Evolutionary conservation across 2,888 invertebrate species (phyloP).

Genomic region (Coenonympha glycerion): DNA sequence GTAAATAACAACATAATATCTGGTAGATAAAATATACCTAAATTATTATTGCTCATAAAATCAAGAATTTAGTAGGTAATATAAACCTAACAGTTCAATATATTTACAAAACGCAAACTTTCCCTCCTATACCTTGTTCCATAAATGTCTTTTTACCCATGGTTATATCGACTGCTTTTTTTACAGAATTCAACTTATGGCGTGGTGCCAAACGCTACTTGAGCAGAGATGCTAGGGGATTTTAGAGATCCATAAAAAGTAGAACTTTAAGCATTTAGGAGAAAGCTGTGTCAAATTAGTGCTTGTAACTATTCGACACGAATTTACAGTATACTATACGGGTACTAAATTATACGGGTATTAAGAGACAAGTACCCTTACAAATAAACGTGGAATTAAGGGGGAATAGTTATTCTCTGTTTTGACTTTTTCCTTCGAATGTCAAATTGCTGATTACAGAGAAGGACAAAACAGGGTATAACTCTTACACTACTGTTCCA

Average conservation of each 20-base stretch:
- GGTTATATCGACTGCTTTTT: conserved; percentile 18
- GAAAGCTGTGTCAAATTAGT: neutral
- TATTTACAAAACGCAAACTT: conserved; percentile 5
- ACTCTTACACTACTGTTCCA: too few species aligned
- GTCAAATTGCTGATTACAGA: too few species aligned
- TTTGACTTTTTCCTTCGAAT: too few species aligned
- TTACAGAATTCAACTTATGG: conserved; percentile 29
- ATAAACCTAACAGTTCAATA: neutral
- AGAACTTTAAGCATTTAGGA: conserved; percentile 15
- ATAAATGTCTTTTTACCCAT: conserved; percentile 13
- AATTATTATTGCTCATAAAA: conserved; percentile 3
- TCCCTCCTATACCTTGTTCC: conserved; percentile 13
- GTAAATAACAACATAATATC: too few species aligned
- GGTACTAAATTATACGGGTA: neutral
- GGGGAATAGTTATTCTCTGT: too few species aligned
- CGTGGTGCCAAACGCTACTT: conserved; percentile 33
- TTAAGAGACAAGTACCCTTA: too few species aligned
- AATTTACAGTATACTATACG: too few species aligned
- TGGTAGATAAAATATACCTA: neutral
- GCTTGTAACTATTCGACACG: neutral
- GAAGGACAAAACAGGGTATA: too few species aligned
- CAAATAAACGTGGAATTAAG: too few species aligned
- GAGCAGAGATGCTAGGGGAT: conserved; percentile 29
- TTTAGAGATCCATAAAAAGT: conserved; percentile 18
- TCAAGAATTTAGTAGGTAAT: neutral